Conservation (phyloP, 2,888 invertebrate genomes). For the Cephus sareptanus region DNA sequence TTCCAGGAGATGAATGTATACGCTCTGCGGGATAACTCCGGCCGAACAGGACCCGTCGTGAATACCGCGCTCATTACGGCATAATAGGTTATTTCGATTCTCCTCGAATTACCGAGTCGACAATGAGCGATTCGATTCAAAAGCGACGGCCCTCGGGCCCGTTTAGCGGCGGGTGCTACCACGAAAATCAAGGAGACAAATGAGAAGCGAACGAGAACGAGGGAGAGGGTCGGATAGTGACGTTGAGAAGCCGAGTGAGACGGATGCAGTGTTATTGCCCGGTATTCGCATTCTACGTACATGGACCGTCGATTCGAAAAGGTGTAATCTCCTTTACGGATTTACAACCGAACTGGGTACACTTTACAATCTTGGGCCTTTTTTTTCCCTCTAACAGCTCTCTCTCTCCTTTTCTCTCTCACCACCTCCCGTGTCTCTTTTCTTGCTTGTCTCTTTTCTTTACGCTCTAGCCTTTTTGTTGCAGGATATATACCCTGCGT, state of each 20-base stretch:
- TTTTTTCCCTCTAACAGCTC: constrained; percentile 1
- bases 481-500: constrained; percentile 17
- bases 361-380: background rate
- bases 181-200: background rate
- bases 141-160: constrained; percentile 30
- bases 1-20: constrained; percentile 31
- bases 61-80: constrained; percentile 58
- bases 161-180: constrained; percentile 2
- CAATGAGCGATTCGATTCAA: constrained; percentile 60
- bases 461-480: constrained; percentile 14
- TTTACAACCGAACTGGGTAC: constrained; percentile 21
- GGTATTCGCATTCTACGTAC: constrained; percentile 1
- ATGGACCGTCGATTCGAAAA: constrained; percentile 16
- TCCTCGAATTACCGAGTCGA: constrained; percentile 61
- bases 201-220: background rate
- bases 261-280: background rate
- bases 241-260: background rate
- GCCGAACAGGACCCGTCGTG: constrained; percentile 24
- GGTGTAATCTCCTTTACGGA: constrained; percentile 47
- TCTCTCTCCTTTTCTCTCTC: constrained; percentile 4
- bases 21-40: constrained; percentile 23
- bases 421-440: constrained; percentile 8
- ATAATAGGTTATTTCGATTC: constrained; percentile 63
- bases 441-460: constrained; percentile 8
- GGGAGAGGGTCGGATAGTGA: background rate